phyloP scores from a whole-genome alignment of 2,888 invertebrate genomes.

The Dolichopus griseipennis region DNA sequence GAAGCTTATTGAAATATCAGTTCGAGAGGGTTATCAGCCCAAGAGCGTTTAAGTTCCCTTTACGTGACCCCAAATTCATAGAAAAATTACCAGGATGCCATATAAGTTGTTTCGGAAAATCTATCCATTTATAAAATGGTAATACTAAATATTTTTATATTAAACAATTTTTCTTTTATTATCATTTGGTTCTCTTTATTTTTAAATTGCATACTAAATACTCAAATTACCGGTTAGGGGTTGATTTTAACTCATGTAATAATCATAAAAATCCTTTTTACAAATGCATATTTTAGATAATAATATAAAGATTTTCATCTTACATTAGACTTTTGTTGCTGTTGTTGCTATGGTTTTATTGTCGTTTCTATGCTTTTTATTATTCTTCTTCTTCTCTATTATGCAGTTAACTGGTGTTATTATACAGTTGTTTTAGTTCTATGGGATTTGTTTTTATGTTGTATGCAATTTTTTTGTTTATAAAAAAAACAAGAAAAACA shows the following conservation, averaged over 20 bases:
- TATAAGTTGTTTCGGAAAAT: too few relatives aligned
- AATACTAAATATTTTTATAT: too few relatives aligned
- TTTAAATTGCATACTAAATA: neutral
- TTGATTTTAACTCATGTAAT: constrained; percentile 4
- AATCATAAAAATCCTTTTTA: constrained; percentile 6
- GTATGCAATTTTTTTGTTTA: neutral
- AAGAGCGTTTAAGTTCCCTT: too few relatives aligned
- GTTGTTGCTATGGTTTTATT: neutral
- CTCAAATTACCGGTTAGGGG: constrained; percentile 1
- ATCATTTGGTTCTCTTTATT: neutral
- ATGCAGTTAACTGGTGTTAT: neutral
- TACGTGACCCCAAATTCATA: too few relatives aligned
- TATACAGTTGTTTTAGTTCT: too few relatives aligned
- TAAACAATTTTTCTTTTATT: too few relatives aligned
- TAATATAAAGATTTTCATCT: too few relatives aligned
- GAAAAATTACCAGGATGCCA: too few relatives aligned
- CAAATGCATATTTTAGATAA: neutral
- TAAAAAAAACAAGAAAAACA: neutral
- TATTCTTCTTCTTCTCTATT: neutral
- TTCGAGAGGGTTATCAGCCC: too few relatives aligned
- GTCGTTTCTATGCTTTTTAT: neutral
- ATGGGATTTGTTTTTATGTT: neutral
- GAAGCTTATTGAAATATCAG: too few relatives aligned
- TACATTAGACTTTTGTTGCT: neutral
- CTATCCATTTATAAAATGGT: too few relatives aligned